A percentile compares a stretch with the other conserved stretches of the same genome.
phyloP scores from a whole-genome alignment of 2,888 invertebrate species.

The Clitarchus hookeri region DNA sequence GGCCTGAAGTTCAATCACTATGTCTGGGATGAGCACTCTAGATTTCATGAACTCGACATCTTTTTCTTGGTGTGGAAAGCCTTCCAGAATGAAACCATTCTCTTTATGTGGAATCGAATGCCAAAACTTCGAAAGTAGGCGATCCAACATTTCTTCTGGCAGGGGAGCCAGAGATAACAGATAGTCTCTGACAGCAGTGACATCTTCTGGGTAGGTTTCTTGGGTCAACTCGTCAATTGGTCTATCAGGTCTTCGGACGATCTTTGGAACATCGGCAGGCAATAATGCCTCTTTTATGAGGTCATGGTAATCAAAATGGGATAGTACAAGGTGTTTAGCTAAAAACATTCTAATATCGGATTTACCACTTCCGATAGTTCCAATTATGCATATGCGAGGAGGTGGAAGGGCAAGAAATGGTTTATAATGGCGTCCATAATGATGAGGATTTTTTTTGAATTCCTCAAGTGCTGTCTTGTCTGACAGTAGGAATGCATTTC shows the following conservation, averaged over 20 bases:
- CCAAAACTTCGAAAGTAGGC: neutral
- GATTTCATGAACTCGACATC: slow-evolving; percentile 18
- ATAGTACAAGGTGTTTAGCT: neutral
- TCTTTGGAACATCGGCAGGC: neutral
- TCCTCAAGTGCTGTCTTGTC: neutral
- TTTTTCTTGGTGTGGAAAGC: neutral
- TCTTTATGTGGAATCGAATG: neutral
- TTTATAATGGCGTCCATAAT: neutral
- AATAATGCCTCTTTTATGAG: neutral
- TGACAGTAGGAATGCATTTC: neutral
- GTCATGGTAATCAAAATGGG: neutral
- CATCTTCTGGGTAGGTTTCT: neutral
- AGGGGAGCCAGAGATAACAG: neutral
- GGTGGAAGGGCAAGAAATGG: neutral
- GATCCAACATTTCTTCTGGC: slow-evolving; percentile 5
- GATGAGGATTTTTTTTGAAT: neutral
- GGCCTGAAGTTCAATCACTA: neutral
- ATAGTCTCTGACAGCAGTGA: neutral
- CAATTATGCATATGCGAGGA: slow-evolving; percentile 11
- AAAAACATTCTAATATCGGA: neutral
- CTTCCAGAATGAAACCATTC: slow-evolving; percentile 16
- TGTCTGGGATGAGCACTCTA: neutral
- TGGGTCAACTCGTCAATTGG: neutral
- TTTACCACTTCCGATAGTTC: slow-evolving; percentile 2
- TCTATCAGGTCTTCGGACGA: neutral